phyloP scores from a whole-genome alignment of 1,140 invertebrate genomes.

The Rhagoletis pomonella region DNA sequence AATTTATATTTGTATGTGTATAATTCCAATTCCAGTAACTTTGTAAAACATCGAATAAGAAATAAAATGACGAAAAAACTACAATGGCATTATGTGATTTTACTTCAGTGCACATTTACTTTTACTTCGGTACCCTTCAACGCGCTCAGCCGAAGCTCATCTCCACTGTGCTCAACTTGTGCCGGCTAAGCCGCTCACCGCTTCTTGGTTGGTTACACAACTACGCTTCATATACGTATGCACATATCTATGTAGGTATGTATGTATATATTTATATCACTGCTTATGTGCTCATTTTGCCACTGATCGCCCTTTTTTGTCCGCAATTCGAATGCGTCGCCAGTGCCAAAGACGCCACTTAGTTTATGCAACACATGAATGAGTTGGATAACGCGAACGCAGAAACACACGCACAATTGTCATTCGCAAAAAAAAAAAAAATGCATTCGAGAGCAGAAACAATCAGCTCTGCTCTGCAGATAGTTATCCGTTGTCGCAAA shows the following conservation, averaged over 20 bases:
- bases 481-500: conserved; percentile 27
- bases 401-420: not conserved
- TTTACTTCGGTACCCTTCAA: not conserved
- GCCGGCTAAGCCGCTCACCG: not conserved
- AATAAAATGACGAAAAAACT: not conserved
- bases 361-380: conserved; percentile 8
- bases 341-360: not conserved
- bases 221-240: not conserved
- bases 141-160: conserved; percentile 26
- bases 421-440: not conserved
- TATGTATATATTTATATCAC: too few species aligned
- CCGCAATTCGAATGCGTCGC: not conserved
- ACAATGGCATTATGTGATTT: conserved; percentile 4
- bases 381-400: not conserved
- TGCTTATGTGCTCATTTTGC: not conserved
- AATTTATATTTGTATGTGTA: too few species aligned
- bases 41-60: not conserved
- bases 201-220: not conserved
- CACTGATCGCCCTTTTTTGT: not conserved
- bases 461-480: not conserved
- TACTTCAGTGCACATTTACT: conserved; percentile 22
- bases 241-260: too few species aligned
- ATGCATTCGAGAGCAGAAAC: not conserved
- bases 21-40: too few species aligned
- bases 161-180: not conserved